These are phyloP conservation scores for Drosophila simulans DNA, from an alignment of 1,140 invertebrate species.

Conservation along the genomic window DNA sequence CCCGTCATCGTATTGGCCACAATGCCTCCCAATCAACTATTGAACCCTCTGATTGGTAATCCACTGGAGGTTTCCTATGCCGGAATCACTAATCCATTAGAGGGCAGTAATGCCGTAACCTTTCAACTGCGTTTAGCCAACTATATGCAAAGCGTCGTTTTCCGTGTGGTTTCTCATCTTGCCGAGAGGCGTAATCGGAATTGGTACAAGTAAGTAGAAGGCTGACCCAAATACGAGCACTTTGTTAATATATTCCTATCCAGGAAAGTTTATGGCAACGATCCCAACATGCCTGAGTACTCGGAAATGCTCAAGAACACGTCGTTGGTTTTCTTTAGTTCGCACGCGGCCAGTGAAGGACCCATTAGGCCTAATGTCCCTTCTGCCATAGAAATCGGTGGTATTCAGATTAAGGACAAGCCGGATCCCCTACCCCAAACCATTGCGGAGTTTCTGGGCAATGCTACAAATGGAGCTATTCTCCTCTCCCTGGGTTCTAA, in stretches of 20 bases:
- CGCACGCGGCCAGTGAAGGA: neutral
- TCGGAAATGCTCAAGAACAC: neutral
- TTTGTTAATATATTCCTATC: neutral
- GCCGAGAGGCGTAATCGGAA: neutral
- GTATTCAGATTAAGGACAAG: slow-evolving; percentile 2
- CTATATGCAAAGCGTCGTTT: neutral
- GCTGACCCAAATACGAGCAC: neutral
- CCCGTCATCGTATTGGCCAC: neutral
- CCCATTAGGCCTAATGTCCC: slow-evolving; percentile 1
- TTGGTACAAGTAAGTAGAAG: neutral
- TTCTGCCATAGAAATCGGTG: neutral
- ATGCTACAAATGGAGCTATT: slow-evolving; percentile 1
- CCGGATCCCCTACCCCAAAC: neutral
- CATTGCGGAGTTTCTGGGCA: neutral
- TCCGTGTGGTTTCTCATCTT: neutral
- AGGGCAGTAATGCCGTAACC: neutral
- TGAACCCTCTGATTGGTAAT: neutral
- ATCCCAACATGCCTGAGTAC: slow-evolving; percentile 2
- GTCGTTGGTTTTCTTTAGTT: neutral
- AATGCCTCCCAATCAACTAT: neutral
- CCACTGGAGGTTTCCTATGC: neutral
- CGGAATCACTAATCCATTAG: neutral
- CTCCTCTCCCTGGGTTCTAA: neutral
- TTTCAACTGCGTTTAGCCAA: neutral
- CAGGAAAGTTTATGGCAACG: neutral